Conservation (phyloP, 2,797 vertebrate genomes). For the Geotrypetes seraphini region DNA sequence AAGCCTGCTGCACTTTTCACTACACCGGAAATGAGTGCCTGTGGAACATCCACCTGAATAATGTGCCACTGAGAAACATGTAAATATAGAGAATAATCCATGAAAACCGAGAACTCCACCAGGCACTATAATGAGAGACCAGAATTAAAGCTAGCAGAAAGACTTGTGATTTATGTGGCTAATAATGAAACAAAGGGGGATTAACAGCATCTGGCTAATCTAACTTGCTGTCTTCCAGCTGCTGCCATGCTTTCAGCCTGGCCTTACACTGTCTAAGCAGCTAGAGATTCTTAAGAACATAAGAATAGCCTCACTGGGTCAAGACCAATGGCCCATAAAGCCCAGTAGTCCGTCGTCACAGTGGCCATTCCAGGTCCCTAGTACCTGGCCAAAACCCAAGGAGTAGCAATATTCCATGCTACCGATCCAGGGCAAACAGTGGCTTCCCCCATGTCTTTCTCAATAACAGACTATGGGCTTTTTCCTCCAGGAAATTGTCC, state of each 20-base stretch:
- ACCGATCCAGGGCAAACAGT: no score
- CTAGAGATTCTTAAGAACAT: slow-evolving; percentile 66
- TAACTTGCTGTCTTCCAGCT: slow-evolving; percentile 54
- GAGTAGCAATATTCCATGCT: no score
- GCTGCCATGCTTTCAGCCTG: slow-evolving; percentile 75
- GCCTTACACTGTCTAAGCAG: slow-evolving; percentile 84
- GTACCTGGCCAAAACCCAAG: no score
- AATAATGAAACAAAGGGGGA: slow-evolving; percentile 3
- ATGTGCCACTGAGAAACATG: slow-evolving; percentile 10
- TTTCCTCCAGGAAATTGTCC: no score
- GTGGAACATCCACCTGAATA: slow-evolving; percentile 23
- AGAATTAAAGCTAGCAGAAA: slow-evolving; percentile 8
- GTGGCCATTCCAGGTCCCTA: no score
- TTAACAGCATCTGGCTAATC: slow-evolving; percentile 5
- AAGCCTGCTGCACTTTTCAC: slow-evolving; percentile 13
- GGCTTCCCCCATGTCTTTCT: no score
- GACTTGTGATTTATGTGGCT: not conserved
- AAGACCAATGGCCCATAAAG: no score
- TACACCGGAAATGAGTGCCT: slow-evolving; percentile 17
- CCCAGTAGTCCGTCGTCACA: no score
- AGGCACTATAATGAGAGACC: not conserved
- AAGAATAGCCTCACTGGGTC: no score
- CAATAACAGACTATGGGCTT: no score
- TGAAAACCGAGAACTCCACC: slow-evolving; percentile 10
- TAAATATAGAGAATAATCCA: slow-evolving; percentile 1